Evolutionary conservation across 2,797 vertebrate genomes (phyloP).

Genomic region (Eidolon dupreanum): DNA sequence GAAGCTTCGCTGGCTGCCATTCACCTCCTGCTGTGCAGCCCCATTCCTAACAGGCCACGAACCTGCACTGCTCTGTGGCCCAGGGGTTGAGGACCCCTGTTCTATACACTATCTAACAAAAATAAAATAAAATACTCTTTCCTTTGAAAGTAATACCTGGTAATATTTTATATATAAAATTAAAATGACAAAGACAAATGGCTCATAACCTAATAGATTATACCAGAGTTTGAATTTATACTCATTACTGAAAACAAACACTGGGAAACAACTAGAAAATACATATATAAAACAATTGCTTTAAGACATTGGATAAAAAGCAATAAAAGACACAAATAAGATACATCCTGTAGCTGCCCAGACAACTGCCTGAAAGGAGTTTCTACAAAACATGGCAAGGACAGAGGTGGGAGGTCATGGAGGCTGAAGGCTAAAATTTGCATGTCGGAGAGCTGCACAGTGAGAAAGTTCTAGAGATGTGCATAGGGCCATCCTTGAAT

Average conservation of each 20-base stretch:
- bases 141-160: not conserved
- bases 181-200: constrained; percentile 30
- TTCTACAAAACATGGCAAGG: not conserved
- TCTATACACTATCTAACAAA: not conserved
- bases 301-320: not conserved
- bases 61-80: too few relatives aligned
- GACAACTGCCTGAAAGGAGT: not conserved
- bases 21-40: too few relatives aligned
- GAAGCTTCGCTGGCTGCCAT: too few relatives aligned
- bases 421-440: not conserved
- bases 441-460: too few relatives aligned
- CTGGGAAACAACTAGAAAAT: not conserved
- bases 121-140: not conserved
- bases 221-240: not conserved
- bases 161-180: constrained; percentile 16
- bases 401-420: not conserved
- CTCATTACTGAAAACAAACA: not conserved
- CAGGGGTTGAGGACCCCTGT: too few relatives aligned
- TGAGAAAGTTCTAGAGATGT: not conserved
- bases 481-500: not conserved
- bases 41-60: too few relatives aligned
- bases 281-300: not conserved
- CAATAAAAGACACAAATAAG: not conserved
- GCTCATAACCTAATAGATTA: not conserved
- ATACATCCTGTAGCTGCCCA: not conserved